phyloP scores from a whole-genome alignment of 1,140 invertebrate genomes.

The Cardiocondyla obscurior region DNA sequence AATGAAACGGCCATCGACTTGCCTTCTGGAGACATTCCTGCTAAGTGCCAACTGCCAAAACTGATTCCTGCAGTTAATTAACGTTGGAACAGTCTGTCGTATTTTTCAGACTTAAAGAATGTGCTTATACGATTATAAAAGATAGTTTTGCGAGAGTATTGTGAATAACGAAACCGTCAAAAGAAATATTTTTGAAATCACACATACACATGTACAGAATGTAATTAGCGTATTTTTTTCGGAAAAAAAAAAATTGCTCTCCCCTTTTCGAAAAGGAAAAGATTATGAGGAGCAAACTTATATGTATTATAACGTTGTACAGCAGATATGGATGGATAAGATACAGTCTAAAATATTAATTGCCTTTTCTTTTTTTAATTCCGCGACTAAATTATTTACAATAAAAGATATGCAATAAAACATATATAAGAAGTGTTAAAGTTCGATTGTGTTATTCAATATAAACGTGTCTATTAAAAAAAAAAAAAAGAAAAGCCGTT shows the following conservation, averaged over 20 bases:
- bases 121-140: background rate
- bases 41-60: slow-evolving; percentile 78
- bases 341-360: slow-evolving; percentile 33
- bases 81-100: slow-evolving; percentile 9
- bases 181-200: slow-evolving; percentile 52
- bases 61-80: slow-evolving; percentile 56
- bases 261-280: slow-evolving; percentile 48
- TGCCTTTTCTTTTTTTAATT: slow-evolving; percentile 64
- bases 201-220: slow-evolving; percentile 33
- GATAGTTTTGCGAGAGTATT: background rate
- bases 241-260: slow-evolving; percentile 31
- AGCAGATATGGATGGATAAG: slow-evolving; percentile 33
- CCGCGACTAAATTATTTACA: slow-evolving; percentile 52
- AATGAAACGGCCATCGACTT: slow-evolving; percentile 62
- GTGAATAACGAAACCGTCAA: background rate
- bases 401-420: background rate
- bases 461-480: slow-evolving; percentile 8
- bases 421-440: background rate
- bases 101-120: slow-evolving; percentile 26
- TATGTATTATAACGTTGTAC: slow-evolving; percentile 67
- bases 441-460: background rate
- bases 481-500: no score
- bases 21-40: slow-evolving; percentile 80
- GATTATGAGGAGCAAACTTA: slow-evolving; percentile 28
- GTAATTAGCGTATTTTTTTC: slow-evolving; percentile 22